Evolutionary conservation across 2,888 invertebrate genomes (phyloP).

Genomic region (Orthosia gracilis): DNA sequence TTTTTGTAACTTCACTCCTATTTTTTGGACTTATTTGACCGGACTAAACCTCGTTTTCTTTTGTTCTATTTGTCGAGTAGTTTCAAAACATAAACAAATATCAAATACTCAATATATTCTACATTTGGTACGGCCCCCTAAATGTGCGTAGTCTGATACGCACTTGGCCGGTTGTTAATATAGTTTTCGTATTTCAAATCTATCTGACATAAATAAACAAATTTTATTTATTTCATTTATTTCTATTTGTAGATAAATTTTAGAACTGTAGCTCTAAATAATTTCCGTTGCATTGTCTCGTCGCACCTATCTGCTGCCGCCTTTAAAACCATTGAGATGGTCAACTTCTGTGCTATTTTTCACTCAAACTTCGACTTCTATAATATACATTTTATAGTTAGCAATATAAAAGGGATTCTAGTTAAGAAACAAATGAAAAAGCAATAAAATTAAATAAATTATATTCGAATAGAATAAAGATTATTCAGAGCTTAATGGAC

Average conservation of each 20-base stretch:
- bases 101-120: too few species aligned
- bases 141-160: too few species aligned
- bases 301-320: neutral
- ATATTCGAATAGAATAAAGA: slow-evolving; percentile 30
- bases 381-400: slow-evolving; percentile 17
- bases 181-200: too few species aligned
- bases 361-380: neutral
- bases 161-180: too few species aligned
- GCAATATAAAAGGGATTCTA: slow-evolving; percentile 18
- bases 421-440: slow-evolving; percentile 50
- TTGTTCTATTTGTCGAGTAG: neutral
- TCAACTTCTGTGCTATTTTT: slow-evolving; percentile 17
- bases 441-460: slow-evolving; percentile 39
- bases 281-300: neutral
- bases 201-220: too few species aligned
- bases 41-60: too few species aligned
- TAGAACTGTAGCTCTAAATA: too few species aligned
- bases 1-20: too few species aligned
- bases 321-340: neutral
- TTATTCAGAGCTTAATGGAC: slow-evolving; percentile 20
- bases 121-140: too few species aligned
- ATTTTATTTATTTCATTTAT: too few species aligned
- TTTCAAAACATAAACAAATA: neutral
- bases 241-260: too few species aligned
- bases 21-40: too few species aligned